A percentile compares a stretch with the other conserved stretches of the same genome.
These are phyloP conservation scores for Clamator glandarius DNA, from an alignment of 2,797 vertebrate genomes.

Conservation along the genomic window DNA sequence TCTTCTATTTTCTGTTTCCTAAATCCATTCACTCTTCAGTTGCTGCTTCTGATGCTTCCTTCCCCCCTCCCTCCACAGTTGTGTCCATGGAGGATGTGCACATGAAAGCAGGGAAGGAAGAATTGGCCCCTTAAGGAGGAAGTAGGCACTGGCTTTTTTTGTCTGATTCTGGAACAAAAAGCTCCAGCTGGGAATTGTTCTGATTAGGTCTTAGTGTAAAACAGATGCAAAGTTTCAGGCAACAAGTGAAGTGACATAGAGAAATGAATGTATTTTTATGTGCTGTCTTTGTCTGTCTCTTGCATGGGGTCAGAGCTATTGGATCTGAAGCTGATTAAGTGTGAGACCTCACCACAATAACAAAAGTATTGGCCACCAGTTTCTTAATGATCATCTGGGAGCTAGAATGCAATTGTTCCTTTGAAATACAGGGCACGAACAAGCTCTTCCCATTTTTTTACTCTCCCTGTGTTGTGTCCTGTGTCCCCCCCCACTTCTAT, in stretches of 20 bases:
- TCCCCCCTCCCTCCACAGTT: not conserved
- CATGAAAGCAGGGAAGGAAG: not conserved
- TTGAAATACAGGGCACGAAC: not conserved
- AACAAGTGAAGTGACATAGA: not conserved
- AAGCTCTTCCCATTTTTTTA: not conserved
- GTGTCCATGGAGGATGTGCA: not conserved
- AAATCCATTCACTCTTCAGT: not conserved
- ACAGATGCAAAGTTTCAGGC: not conserved
- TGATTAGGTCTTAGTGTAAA: not conserved
- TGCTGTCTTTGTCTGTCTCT: not conserved
- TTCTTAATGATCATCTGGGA: not conserved
- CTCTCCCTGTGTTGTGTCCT: too few relatives aligned
- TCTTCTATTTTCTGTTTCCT: not conserved
- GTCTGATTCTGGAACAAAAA: not conserved
- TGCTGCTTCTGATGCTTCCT: not conserved
- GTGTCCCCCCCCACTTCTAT: not conserved
- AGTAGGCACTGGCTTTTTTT: not conserved
- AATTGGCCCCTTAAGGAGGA: not conserved
- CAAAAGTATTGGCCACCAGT: not conserved
- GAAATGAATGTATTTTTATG: not conserved
- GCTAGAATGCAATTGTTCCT: not conserved
- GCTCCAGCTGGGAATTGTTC: not conserved
- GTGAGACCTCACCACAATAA: not conserved
- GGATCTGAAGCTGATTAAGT: not conserved
- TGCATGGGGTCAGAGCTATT: not conserved